phyloP scores from a whole-genome alignment of 2,888 invertebrate species.

The Eristalinus sepulchralis region DNA sequence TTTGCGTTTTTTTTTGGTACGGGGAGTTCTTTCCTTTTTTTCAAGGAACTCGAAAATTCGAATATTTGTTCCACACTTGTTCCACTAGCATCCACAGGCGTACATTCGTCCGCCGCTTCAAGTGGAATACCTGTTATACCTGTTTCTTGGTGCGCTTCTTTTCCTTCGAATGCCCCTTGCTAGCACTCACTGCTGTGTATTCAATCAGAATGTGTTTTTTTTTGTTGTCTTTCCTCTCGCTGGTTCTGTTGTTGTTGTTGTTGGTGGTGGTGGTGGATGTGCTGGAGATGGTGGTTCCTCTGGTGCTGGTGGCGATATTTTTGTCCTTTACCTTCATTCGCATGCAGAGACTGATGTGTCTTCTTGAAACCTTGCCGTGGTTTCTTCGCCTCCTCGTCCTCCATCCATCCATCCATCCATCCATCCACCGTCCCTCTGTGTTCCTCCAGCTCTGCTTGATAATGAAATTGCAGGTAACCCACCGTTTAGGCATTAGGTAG shows the following conservation, averaged over 20 bases:
- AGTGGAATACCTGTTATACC: slow-evolving; percentile 80
- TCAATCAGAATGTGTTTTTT: slow-evolving; percentile 60
- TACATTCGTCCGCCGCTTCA: slow-evolving; percentile 62
- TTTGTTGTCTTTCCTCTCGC: neutral
- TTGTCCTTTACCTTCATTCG: slow-evolving; percentile 71
- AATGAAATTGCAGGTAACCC: slow-evolving; percentile 69
- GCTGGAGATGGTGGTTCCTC: slow-evolving; percentile 24
- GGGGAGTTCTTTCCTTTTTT: neutral
- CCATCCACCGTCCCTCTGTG: no score
- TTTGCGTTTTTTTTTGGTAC: slow-evolving; percentile 71
- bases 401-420: no score
- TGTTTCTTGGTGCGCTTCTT: slow-evolving; percentile 75
- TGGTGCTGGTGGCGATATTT: slow-evolving; percentile 39
- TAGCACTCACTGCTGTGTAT: slow-evolving; percentile 78
- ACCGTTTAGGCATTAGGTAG: slow-evolving; percentile 70
- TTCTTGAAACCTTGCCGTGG: slow-evolving; percentile 18
- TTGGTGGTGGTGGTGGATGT: slow-evolving; percentile 22
- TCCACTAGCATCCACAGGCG: slow-evolving; percentile 44
- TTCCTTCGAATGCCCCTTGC: slow-evolving; percentile 75
- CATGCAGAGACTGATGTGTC: slow-evolving; percentile 45
- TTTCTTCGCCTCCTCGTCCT: no score
- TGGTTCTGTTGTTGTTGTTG: slow-evolving; percentile 18
- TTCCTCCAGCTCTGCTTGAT: slow-evolving; percentile 13
- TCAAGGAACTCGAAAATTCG: neutral
- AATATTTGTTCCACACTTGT: slow-evolving; percentile 25